phyloP scores from a whole-genome alignment of 2,888 invertebrate genomes.

The Drosophila colorata region DNA sequence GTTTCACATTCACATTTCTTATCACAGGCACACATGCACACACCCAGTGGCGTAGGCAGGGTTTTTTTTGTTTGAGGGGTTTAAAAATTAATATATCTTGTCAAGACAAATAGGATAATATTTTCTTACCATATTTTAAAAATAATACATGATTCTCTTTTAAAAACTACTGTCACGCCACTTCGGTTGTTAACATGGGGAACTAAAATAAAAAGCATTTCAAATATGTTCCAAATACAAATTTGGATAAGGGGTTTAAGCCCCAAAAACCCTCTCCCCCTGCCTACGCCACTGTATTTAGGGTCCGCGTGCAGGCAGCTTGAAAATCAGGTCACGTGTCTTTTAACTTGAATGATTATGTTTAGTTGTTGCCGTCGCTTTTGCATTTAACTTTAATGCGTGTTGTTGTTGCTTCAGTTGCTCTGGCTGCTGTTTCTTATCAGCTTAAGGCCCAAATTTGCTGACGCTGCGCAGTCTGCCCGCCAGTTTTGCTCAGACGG shows the following conservation, averaged over 20 bases:
- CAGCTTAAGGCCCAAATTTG: constrained; percentile 39
- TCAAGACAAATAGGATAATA: too few relatives aligned
- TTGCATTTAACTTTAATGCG: neutral
- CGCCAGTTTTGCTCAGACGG: constrained; percentile 15
- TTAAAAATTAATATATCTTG: too few relatives aligned
- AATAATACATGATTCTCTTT: too few relatives aligned
- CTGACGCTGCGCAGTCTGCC: constrained; percentile 29
- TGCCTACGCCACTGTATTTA: constrained; percentile 48
- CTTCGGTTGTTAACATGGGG: too few relatives aligned
- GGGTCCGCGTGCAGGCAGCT: constrained; percentile 37
- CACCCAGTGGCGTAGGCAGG: too few relatives aligned
- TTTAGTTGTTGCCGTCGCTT: constrained; percentile 19
- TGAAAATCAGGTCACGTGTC: constrained; percentile 71
- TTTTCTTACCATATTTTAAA: too few relatives aligned
- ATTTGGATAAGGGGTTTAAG: too few relatives aligned
- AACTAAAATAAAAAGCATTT: too few relatives aligned
- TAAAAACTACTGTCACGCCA: too few relatives aligned
- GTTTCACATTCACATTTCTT: constrained; percentile 50
- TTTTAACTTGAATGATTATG: constrained; percentile 60
- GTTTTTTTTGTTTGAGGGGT: too few relatives aligned
- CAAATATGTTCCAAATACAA: too few relatives aligned
- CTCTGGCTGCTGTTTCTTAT: constrained; percentile 36
- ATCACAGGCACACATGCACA: constrained; percentile 24
- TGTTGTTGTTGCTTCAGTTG: neutral
- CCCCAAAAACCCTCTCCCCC: too few relatives aligned